A percentile compares a stretch with the other conserved stretches of the same genome.
These are phyloP conservation scores for Phalacrocorax aristotelis DNA, from an alignment of 2,113 vertebrate species.

Conservation along the genomic window DNA sequence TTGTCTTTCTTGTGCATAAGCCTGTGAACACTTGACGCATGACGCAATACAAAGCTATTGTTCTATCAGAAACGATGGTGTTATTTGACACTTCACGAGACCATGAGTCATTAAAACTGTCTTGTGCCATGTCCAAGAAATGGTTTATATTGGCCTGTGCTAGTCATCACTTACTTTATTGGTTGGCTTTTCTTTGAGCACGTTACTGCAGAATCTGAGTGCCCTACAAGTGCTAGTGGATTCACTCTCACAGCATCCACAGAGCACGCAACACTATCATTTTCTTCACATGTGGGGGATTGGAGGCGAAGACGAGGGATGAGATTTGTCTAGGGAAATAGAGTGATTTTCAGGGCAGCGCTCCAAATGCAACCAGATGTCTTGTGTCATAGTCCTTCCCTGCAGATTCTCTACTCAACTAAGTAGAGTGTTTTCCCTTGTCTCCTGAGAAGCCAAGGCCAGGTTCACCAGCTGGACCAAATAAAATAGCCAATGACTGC, in stretches of 20 bases:
- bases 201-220: background rate
- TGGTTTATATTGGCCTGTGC: background rate
- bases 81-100: background rate
- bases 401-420: background rate
- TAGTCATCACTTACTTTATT: background rate
- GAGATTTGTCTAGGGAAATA: background rate
- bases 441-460: conserved; percentile 5
- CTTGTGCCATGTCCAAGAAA: background rate
- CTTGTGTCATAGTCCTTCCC: background rate
- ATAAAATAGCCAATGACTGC: background rate
- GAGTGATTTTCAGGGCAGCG: background rate
- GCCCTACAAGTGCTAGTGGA: background rate
- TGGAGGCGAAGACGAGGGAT: background rate
- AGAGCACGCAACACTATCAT: background rate
- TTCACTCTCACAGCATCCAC: background rate
- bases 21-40: background rate
- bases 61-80: background rate
- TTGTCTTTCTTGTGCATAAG: background rate
- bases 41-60: background rate
- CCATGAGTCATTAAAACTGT: conserved; percentile 3
- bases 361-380: conserved; percentile 28
- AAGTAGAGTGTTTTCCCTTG: background rate
- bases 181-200: background rate
- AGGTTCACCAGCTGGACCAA: background rate
- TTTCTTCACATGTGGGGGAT: background rate